Evolutionary conservation across 2,113 vertebrate genomes (phyloP), one percentile per base, ranked within the genome.

Genomic region (Loxodonta africana): DNA sequence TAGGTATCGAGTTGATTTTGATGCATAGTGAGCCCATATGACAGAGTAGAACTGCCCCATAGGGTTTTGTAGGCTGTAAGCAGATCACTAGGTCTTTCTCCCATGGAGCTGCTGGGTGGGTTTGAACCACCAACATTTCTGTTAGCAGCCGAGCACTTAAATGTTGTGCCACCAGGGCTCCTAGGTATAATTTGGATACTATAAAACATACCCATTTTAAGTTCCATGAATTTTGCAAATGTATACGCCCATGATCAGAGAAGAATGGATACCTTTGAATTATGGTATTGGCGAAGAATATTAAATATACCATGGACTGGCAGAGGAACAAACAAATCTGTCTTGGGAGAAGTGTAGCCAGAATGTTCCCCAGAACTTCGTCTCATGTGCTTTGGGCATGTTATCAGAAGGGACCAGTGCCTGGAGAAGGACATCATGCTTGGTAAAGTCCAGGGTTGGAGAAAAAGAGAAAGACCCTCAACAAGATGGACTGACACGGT

Each of bases 181-280:
- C 69, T 73, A 18, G 44, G 5, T 82, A 57, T 14, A 69, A 51
- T 5, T 51, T 92, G 46, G 25, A 48, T 48, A 8, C 1, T 7
- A 37, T 90, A 67, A 91, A 88, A 93, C 3, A 37, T 26, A 41
- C 46, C 41, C 48, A 44, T 71, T 85, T 87, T 74, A 96, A 87
- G 60, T 87, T 71, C 69, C 51, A 10, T 86, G 57, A 46, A 30
- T 93, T 86, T 82, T 93, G 83, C 28, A n/a, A 44, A 23, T 26
- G 28, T 86, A 51, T 23, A 26, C 2, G 20, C 5, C 23, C 74
- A 57, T 57, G 53, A 57, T 12, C 53, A 57, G 14, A 57, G 53
- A 57, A 57, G 53, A 57, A 11, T 57, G 10, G 11, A 57, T 57
- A 11, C 53, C 53, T 57, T 10, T 57, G 53, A 57, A 57, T 57